A percentile compares a stretch with the other conserved stretches of the same genome.
Conservation (phyloP, 2,888 invertebrate genomes). For the Apoda limacodes region DNA sequence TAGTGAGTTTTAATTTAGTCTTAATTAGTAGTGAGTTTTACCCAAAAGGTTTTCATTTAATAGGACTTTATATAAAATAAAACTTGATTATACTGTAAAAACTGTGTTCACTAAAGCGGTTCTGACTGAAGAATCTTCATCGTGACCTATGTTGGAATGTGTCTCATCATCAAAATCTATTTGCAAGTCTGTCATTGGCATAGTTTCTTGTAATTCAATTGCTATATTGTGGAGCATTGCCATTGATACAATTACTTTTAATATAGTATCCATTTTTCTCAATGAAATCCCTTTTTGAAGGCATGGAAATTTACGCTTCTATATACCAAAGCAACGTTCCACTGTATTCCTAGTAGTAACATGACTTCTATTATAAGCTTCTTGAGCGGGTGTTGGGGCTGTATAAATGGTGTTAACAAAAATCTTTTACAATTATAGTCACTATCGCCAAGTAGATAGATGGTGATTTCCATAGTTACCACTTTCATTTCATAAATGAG, state of each 20-base stretch:
- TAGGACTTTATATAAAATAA: too few species aligned
- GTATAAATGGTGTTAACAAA: constrained; percentile 6
- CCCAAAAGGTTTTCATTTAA: too few species aligned
- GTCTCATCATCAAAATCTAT: constrained; percentile 12
- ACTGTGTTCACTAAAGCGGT: too few species aligned
- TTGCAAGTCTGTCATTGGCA: constrained; percentile 23
- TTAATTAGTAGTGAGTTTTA: too few species aligned
- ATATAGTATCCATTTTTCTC: background rate
- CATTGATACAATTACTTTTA: background rate
- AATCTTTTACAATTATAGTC: constrained; percentile 7
- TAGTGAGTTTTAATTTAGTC: too few species aligned
- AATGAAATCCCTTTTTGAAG: background rate
- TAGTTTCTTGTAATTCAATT: constrained; percentile 5
- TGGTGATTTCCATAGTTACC: too few species aligned
- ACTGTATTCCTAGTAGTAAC: constrained; percentile 4
- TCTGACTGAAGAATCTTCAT: too few species aligned
- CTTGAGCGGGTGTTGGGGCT: constrained; percentile 1
- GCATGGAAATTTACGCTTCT: constrained; percentile 1
- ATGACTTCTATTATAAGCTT: constrained; percentile 8
- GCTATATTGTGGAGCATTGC: background rate
- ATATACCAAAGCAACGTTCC: constrained; percentile 6
- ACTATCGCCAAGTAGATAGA: too few species aligned
- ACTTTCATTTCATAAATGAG: too few species aligned
- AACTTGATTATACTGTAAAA: too few species aligned
- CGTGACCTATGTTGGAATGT: too few species aligned